Evolutionary conservation across 2,797 vertebrate genomes (phyloP).

Genomic region (Manis crassicaudata): DNA sequence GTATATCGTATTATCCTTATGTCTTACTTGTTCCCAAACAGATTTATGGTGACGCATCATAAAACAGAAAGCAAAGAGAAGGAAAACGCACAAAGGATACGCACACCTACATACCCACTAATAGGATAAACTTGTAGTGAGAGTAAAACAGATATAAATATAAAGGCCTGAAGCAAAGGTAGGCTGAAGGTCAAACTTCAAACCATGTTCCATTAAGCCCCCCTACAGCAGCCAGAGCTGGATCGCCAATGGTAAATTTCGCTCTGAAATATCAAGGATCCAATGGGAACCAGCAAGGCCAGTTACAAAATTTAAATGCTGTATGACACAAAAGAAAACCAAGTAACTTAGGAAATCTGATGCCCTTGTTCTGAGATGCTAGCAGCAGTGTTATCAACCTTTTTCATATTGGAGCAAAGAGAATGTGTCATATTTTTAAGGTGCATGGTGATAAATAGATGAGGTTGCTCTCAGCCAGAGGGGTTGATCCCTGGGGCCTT

Average conservation of each 20-base stretch:
- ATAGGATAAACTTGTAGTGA: neutral
- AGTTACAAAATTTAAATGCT: slow-evolving; percentile 1
- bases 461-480: neutral
- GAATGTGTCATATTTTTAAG: neutral
- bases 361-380: neutral
- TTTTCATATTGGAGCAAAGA: neutral
- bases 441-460: neutral
- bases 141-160: neutral
- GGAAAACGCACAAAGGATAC: neutral
- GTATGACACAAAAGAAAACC: neutral
- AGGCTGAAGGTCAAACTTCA: neutral
- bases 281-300: neutral
- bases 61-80: neutral
- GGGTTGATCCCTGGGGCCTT: neutral
- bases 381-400: neutral
- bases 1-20: neutral
- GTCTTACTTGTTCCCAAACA: neutral
- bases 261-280: neutral
- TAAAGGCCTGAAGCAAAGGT: neutral
- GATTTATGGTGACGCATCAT: neutral
- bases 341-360: neutral
- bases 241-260: neutral
- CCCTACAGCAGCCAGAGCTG: neutral
- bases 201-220: neutral
- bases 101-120: no score